Percentiles rank a stretch among this genome's conserved stretches.
phyloP scores from a whole-genome alignment of 2,113 vertebrate genomes.

The Tragelaphus buxtoni region DNA sequence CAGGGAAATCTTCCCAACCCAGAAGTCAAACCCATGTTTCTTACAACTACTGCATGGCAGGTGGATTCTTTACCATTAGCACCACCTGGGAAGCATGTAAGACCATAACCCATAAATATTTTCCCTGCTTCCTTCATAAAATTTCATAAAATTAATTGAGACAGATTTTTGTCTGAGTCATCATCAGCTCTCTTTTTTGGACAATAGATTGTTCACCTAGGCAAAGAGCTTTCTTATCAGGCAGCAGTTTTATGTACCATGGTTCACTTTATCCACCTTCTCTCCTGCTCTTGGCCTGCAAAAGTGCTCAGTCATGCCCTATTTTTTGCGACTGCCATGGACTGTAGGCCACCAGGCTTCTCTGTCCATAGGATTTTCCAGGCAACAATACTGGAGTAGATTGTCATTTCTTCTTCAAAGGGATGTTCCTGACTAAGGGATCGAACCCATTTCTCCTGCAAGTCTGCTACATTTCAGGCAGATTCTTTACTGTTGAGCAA shows the following conservation, averaged over 20 bases:
- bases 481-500: not conserved
- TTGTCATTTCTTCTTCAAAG: not conserved
- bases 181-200: not conserved
- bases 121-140: not conserved
- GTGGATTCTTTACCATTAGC: not conserved
- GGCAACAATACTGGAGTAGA: not conserved
- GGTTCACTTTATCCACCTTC: not conserved
- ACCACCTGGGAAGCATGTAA: not conserved
- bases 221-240: not conserved
- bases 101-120: not conserved
- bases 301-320: not conserved
- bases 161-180: not conserved
- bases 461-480: not conserved
- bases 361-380: not conserved
- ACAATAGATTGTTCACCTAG: not conserved
- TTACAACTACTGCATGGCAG: not conserved
- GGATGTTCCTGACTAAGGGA: not conserved
- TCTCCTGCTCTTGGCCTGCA: not conserved
- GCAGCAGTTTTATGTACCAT: not conserved
- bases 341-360: not conserved
- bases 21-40: not conserved
- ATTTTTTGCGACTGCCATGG: rapidly evolving
- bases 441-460: not conserved
- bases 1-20: not conserved
- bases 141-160: not conserved